phyloP scores from a whole-genome alignment of 2,113 vertebrate species.

The Jacana jacana region DNA sequence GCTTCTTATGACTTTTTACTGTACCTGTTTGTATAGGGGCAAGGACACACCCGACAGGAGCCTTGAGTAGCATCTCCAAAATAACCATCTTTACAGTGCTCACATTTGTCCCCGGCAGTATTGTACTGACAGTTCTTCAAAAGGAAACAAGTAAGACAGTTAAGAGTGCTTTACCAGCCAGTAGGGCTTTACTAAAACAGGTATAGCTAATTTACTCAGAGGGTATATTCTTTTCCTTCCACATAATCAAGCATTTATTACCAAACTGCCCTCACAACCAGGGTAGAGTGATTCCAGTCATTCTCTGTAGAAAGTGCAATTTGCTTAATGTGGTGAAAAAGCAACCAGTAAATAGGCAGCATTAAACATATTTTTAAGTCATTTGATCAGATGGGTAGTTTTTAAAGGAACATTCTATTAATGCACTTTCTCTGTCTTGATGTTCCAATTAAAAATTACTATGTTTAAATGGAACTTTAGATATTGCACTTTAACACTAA shows the following conservation, averaged over 20 bases:
- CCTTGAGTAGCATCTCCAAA: slow-evolving; percentile 78
- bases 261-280: not conserved
- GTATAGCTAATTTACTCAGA: not conserved
- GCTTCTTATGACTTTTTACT: not conserved
- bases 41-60: slow-evolving; percentile 83
- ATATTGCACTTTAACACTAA: not conserved
- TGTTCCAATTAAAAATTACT: not conserved
- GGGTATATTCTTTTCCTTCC: not conserved
- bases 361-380: not conserved
- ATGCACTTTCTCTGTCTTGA: not conserved
- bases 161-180: not conserved
- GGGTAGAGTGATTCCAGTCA: not conserved
- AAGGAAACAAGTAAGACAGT: slow-evolving; percentile 30
- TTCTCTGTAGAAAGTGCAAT: not conserved
- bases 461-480: not conserved
- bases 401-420: not conserved
- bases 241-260: not conserved
- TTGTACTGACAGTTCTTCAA: slow-evolving; percentile 86
- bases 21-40: slow-evolving; percentile 88
- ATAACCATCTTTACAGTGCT: slow-evolving; percentile 88
- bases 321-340: not conserved
- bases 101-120: slow-evolving; percentile 87
- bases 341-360: not conserved
- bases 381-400: not conserved
- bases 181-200: not conserved